Evolutionary conservation across 2,888 invertebrate genomes (phyloP).

Genomic region (Tineola bisselliella): DNA sequence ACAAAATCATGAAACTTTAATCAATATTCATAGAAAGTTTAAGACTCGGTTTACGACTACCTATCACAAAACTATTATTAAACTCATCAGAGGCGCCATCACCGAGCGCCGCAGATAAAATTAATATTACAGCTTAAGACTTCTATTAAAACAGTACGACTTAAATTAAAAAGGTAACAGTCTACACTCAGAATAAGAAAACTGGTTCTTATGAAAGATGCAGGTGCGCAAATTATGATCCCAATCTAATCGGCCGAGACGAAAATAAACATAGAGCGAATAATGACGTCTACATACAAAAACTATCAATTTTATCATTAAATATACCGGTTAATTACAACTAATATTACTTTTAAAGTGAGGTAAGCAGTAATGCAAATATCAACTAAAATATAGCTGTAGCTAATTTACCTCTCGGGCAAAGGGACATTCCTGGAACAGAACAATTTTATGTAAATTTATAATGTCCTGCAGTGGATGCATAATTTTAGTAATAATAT

Average conservation of each 20-base stretch:
- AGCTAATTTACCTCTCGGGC: no score
- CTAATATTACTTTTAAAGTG: no score
- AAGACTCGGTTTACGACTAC: not conserved
- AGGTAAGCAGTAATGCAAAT: no score
- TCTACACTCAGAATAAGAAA: not conserved
- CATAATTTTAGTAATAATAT: no score
- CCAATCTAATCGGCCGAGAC: not conserved
- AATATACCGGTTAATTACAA: not conserved
- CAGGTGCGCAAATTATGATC: conserved; percentile 1
- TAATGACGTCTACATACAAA: not conserved
- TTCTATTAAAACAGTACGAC: not conserved
- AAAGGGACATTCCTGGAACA: no score
- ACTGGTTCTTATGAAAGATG: conserved; percentile 3
- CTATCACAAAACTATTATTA: not conserved
- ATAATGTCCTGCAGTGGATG: no score
- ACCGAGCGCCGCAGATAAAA: not conserved
- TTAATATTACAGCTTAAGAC: not conserved
- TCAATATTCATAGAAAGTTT: not conserved
- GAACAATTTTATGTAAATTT: no score
- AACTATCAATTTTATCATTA: not conserved
- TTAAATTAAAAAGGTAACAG: conserved; percentile 2
- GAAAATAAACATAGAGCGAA: not conserved
- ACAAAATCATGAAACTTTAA: not conserved
- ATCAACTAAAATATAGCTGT: no score
- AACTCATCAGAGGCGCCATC: not conserved